Evolutionary conservation across 2,113 vertebrate genomes (phyloP).

Genomic region (Acinonyx jubatus): DNA sequence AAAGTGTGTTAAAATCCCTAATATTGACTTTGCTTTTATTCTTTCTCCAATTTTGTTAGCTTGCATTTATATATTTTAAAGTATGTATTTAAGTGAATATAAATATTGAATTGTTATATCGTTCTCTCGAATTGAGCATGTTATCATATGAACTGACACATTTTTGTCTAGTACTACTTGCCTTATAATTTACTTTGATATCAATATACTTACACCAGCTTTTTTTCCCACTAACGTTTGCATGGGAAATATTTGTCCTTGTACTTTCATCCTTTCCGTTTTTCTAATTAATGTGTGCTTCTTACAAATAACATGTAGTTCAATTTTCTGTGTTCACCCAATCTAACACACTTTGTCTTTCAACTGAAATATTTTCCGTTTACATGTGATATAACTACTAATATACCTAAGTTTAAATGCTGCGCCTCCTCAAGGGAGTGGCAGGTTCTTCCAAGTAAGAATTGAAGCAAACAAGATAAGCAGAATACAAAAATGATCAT

Average conservation of each 20-base stretch:
- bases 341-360: not conserved
- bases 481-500: not conserved
- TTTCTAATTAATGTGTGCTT: not conserved
- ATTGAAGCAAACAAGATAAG: slow-evolving; percentile 50
- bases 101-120: not conserved
- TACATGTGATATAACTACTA: not conserved
- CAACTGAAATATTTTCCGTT: not conserved
- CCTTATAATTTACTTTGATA: not conserved
- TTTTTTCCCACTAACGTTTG: not conserved
- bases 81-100: not conserved
- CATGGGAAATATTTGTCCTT: not conserved
- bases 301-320: not conserved
- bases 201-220: not conserved
- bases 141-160: not conserved
- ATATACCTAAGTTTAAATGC: not conserved
- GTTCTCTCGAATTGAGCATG: not conserved
- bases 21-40: not conserved
- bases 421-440: not conserved
- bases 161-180: not conserved
- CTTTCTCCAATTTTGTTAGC: not conserved
- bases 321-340: not conserved
- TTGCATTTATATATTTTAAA: not conserved
- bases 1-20: not conserved
- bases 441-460: not conserved
- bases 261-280: not conserved